Base-by-base conservation (phyloP, 2,113 vertebrate species). In the Sylvietta virens region DNA sequence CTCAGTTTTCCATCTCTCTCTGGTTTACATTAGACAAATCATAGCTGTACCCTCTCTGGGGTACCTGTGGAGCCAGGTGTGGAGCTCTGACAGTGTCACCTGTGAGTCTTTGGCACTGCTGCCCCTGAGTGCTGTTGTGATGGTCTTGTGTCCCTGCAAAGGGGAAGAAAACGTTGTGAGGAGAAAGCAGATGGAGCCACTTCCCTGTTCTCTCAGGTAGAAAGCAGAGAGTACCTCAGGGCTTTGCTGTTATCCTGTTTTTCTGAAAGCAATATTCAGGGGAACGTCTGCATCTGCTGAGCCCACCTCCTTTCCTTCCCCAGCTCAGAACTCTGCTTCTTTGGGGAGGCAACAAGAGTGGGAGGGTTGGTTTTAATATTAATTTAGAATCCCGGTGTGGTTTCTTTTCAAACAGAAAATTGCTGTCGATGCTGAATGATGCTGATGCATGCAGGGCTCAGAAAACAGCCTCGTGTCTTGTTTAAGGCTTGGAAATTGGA, bases 401-500 rank as follows among this genome's bases (percentile, higher is more conserved):
- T 92, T 96, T 74, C 71, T 81, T 72, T 79, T 92, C 65, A 58
- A 42, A 81, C 6, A 82, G 89, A 60, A 83, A 70, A 61, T 45
- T 48, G 22, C 35, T 74, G 37, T n/a, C 62, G 20, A 6, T 53
- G 82, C 79, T 61, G 65, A 74, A 31, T 3, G 64, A 27, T 37
- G 58, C 64, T 69, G 61, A 78, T 10, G 30, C 56, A 69, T 7
- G 22, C 58, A 54, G 73, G 76, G 42, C 51, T 92, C 74, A 78
- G 74, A 85, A 62, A 69, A 33, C 33, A 72, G 19, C 23, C 60
- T 77, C 8, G 11, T 69, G 8, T 30, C 67, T 82, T 76, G 57
- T 66, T 91, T 72, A 44, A 44, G 79, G 61, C 80, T 82, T 48
- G 76, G 83, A 95, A 96, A 96, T 40, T 54, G 61, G 73, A 92